A percentile compares a stretch with the other conserved stretches of the same genome.
phyloP scores from a whole-genome alignment of 2,797 vertebrate species.

The Philypnodon macrostomus region DNA sequence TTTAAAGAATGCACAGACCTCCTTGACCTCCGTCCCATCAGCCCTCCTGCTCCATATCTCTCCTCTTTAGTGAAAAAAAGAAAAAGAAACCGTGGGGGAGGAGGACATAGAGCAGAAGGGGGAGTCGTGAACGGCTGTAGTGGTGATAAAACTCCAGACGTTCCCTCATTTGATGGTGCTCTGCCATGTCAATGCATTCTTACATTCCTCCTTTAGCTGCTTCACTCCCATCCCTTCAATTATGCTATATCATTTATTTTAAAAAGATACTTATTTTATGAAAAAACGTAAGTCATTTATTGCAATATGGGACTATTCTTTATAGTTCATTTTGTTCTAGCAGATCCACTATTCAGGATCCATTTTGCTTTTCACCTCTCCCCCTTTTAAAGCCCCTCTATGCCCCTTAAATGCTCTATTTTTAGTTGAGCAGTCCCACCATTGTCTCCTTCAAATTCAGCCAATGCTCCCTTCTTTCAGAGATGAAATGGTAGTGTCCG shows the following conservation, averaged over 20 bases:
- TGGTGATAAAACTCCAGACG: conserved; percentile 96
- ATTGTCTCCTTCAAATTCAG: conserved; percentile 87
- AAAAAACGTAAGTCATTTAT: too few species aligned
- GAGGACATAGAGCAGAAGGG: conserved; percentile 10
- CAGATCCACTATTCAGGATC: conserved; percentile 27
- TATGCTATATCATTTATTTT: conserved; percentile 33
- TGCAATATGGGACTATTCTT: too few species aligned
- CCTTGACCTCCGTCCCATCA: conserved; percentile 79
- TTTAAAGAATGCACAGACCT: conserved; percentile 84
- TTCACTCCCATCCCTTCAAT: conserved; percentile 65
- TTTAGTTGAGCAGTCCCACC: conserved; percentile 70
- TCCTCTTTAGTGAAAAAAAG: conserved; percentile 51
- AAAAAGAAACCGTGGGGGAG: conserved; percentile 40
- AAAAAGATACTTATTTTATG: too few species aligned
- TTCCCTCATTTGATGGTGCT: conserved; percentile 92
- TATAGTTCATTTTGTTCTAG: too few species aligned
- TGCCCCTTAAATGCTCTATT: conserved; percentile 42
- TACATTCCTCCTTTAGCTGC: conserved; percentile 70
- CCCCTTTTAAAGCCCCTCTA: conserved; percentile 22
- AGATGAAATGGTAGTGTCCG: conserved; percentile 93
- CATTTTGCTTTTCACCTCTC: conserved; percentile 50
- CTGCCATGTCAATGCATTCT: conserved; percentile 89
- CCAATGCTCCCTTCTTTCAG: conserved; percentile 81
- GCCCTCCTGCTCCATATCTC: conserved; percentile 69
- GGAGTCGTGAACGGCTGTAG: conserved; percentile 54